Base-by-base conservation (phyloP, 2,113 vertebrate genomes). In the Eulemur macaco region DNA sequence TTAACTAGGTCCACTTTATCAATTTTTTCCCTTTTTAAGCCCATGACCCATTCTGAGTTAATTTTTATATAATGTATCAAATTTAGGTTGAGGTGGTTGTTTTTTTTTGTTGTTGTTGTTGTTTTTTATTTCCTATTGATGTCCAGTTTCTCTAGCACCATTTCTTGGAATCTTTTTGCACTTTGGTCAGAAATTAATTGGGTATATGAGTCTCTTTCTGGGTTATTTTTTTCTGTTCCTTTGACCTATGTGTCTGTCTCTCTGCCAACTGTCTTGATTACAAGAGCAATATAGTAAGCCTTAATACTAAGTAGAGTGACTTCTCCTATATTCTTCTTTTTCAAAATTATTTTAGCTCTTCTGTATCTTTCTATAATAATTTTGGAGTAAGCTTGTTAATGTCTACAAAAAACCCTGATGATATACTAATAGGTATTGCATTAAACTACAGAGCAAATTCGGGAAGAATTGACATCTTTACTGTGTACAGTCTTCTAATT, bases 331-430 rank as follows among this genome's bases (percentile, higher is more conserved):
- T 74, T 94, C 9, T 74, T 94, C 9, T 47, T 74, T 87, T 47
- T 73, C 58, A 83, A 21, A 86, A 66, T 23, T 64, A 20, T 60
- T 80, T 66, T 80, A 86, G 17, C 21, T 71, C 42, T 95, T 63
- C n/a, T 92, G 25, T 42, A 66, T 34, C 13, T 85, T 88, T 56
- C 34, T 20, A n/a, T 89, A 54, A 83, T 84, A 85, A 85, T 77
- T 85, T 96, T 92, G 52, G 34, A 76, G 54, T 86, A 94, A 93
- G 27, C 76, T 89, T 89, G 3, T 39, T 69, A 88, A 34, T 83
- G 45, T 92, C 13, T 83, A 29, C 14, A 66, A 58, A 95, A 76
- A 63, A 11, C 20, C 50, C 37, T 80, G 52, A 11, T 85, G 21
- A 52, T 23, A 39, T 56, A 68, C 39, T 60, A 69, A 50, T 45